Evolutionary conservation across 2,113 vertebrate genomes (phyloP), one percentile per base, ranked within the genome.

Genomic region (Aptenodytes patagonicus): DNA sequence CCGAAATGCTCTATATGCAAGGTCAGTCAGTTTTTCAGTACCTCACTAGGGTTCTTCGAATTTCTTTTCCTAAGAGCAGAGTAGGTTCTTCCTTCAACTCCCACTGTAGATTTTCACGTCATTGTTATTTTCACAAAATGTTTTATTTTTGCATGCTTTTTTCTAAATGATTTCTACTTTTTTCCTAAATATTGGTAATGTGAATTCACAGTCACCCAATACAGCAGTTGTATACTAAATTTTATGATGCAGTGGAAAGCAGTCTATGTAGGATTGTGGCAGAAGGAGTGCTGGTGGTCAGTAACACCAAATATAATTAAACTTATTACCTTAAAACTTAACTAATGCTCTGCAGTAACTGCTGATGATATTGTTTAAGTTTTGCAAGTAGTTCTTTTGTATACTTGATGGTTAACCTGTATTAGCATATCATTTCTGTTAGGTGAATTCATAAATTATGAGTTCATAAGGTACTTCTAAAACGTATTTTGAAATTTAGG

Each of bases 161-260:
- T 70, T 36, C 18, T 62, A 32, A 77, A 69, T 32, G 6, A 5
- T 68, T 62, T 75, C 47, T 83, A 0, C 1, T 20, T 55, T 64
- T 29, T 32, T 22, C 3, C 31, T 36, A 8, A 66, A 22, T 55
- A 25, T 20, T 73, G 6, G 17, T 40, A 52, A 17, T 77, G 13
- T 42, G 32, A 68, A 24, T 70, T 79, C 9, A 47, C 13, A 25
- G 6, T 81, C 49, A 29, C 29, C 10, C 34, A 17, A 19, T 64
- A 25, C 22, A 87, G 65, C 69, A 93, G 24, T 52, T 3, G 0
- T 64, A 9, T 44, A 46, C n/a, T 31, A 42, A 40, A 91, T 95
- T 87, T 91, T 94, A 85, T 46, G 5, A 61, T 90, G 94, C 95
- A 82, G 93, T 84, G n/a, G 91, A 71, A 95, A 95, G 31, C 36